Evolutionary conservation across 2,888 invertebrate genomes (phyloP), one percentile per base, ranked within the genome.

Genomic region (Ectemnius continuus): DNA sequence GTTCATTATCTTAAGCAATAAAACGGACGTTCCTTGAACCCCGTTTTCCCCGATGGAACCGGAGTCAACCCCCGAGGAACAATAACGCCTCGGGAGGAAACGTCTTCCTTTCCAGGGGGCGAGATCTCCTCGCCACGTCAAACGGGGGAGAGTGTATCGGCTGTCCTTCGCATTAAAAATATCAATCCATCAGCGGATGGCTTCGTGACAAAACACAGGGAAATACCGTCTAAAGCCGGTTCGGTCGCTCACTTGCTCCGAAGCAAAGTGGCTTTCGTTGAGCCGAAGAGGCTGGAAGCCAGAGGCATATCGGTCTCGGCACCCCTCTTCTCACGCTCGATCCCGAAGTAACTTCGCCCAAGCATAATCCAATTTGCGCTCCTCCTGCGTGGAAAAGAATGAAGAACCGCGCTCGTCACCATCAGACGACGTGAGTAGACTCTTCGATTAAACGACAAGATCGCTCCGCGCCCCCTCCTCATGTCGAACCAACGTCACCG

Each of bases 331-430:
- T 36, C 36, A 23, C 23, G 23, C 23, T 23, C 23, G 23, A 76
- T 78, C 73, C 78, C 77, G 67, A 73, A 74, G 65, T 73, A 78
- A 75, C 79, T 75, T 70, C 59, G 73, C 75, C 61, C 62, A 60
- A 79, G 75, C 85, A 88, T 90, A 89, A 90, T 90, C 88, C 89
- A 90, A 89, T 90, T 90, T 90, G 89, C 85, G 85, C 85, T 84
- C 85, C 87, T 86, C 83, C 83, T 75, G 20, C 65, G 67, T 57
- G 57, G 73, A 77, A n/a, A 70, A 77, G 70, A 81, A 73, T 60
- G 80, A 82, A 63, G 76, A 79, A 71, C 73, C 73, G 82, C 84
- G 81, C 85, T 87, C 88, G 86, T 89, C 86, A 85, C 88, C 87
- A 87, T 86, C 85, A 80, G 83, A 28, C 85, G 82, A 90, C 89